Evolutionary conservation across 1,140 invertebrate genomes (phyloP), one percentile per base, ranked within the genome.

Genomic region (Ericerus pela): DNA sequence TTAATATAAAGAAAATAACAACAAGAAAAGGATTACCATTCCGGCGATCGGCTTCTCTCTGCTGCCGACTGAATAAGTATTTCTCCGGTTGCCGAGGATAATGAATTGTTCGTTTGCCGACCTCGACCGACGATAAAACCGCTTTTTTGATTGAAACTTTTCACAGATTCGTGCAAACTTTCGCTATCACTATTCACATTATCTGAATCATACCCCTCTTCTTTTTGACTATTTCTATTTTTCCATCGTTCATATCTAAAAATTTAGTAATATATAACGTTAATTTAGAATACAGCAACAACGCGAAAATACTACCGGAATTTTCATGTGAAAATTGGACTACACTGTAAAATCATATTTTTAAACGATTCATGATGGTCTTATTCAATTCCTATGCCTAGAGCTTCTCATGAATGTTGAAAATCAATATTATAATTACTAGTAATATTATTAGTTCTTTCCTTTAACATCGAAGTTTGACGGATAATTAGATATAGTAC

Each of bases 31-130:
- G 8, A 33, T 47, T 47, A 47, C 41, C 41, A 47, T 47, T 47
- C 41, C 2, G 41, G 41, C 18, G 55, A 11, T 2, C 16, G 2
- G 5, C 18, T 33, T 28, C 51, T 58, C 33, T 54, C 30, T 51
- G 31, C 29, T 14, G 33, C 64, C 59, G 76, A 70, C 31, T 82
- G 79, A 67, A 88, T 87, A 22, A 86, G 74, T 54, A 88, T 85
- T 65, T 85, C 82, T 18, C 84, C 85, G 14, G 84, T 85, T 27
- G 84, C 81, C 5, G 82, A 85, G 1, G 85, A 82, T 12, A 90
- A 70, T 1, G 86, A 89, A 69, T 89, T 90, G 66, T 90, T 90
- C 2, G 87, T 90, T 68, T 88, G 85, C 53, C 87, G 70, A 24
- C 84, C 84, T 47, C 41, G 16, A 4, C 41, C 41, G 2, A 24